Base-by-base conservation (phyloP, 1,140 invertebrate species). In the Lutraria rhynchaena region DNA sequence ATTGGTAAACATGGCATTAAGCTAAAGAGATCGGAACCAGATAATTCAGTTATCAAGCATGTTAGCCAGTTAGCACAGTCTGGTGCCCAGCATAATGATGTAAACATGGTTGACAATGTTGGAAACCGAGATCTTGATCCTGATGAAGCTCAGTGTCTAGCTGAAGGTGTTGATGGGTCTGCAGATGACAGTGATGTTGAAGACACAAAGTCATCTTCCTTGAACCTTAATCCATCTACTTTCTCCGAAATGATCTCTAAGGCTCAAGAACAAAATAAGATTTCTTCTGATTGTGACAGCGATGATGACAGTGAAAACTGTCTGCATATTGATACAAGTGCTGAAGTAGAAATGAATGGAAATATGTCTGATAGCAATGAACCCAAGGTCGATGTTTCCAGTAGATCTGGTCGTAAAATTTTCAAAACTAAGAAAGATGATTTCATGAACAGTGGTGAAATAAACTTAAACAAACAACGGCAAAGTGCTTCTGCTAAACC, bases 1-100 rank as follows among this genome's bases (percentile, higher is more conserved):
- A 86, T 93, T n/a, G 82, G 89, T 15, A 93, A 93, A 82, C 93
- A 93, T 86, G 87, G 91, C 0, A 80, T 91, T 27, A 88, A 88
- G 63, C 82, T 89, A 9, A 80, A 86, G 27, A 70, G 82, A 22
- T 24, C 31, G 3, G 49, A 67, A 27, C 61, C 37, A 44, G 51
- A 35, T 51, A 61, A 37, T 73, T 37, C 37, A 60, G 44, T 49
- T 44, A 69, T 53, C 22, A 77, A 76, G 46, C 49, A 55, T 24
- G 55, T 27, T 24, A 67, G 24, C 17, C 63, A 49, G 17, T 4
- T 67, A 15, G n/a, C 13, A 1, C 2, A 37, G 22, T 27, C 22
- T 31, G 35, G 7, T 35, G 3, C 9, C 13, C 9, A 15, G 19
- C 44, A 13, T n/a, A 37, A 11, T 24, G n/a, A n/a, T 4, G 19